phyloP scores from a whole-genome alignment of 2,113 vertebrate genomes.

The Datnioides undecimradiatus region DNA sequence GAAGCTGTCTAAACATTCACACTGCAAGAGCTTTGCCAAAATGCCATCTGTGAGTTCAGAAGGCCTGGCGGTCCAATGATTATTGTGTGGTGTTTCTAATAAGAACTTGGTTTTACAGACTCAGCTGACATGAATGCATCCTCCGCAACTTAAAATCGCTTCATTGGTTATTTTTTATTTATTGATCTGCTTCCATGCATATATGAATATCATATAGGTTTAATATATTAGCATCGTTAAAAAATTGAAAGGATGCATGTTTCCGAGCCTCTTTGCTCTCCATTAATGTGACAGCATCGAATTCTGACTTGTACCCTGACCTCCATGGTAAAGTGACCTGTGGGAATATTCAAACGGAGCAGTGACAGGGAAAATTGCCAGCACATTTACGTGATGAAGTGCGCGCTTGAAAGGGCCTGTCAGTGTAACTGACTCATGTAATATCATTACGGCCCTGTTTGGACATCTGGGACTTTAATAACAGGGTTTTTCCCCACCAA shows the following conservation, averaged over 20 bases:
- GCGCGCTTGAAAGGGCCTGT: background rate
- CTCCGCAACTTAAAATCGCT: background rate
- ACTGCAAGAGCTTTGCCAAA: too few relatives aligned
- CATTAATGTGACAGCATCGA: background rate
- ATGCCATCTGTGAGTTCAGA: background rate
- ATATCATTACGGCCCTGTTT: background rate
- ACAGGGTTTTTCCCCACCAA: background rate
- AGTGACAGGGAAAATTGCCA: background rate
- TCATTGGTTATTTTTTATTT: too few relatives aligned
- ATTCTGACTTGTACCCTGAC: background rate
- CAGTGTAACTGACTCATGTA: background rate
- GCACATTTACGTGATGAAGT: background rate
- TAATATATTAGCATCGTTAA: background rate
- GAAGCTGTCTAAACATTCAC: too few relatives aligned
- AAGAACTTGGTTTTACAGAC: background rate
- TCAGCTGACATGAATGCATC: background rate
- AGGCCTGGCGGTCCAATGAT: background rate
- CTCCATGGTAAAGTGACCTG: background rate
- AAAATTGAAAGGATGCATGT: background rate
- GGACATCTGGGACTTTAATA: background rate
- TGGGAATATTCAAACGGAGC: background rate
- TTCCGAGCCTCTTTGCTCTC: background rate
- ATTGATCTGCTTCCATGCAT: background rate
- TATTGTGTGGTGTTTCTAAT: background rate
- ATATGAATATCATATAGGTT: background rate